Percentiles rank a stretch among this genome's conserved stretches.
These are phyloP conservation scores for Xylophagus ater DNA, from an alignment of 2,888 invertebrate genomes.

Conservation along the genomic window DNA sequence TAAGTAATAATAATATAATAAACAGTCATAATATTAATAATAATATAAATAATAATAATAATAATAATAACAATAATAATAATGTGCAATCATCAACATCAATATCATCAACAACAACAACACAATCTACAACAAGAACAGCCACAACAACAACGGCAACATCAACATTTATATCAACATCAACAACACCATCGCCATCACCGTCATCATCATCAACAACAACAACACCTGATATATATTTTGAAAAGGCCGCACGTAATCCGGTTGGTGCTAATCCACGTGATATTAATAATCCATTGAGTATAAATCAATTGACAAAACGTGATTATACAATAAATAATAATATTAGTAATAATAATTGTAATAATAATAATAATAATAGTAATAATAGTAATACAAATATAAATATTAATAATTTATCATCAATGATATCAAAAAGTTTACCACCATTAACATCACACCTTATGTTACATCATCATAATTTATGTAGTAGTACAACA, in stretches of 20 bases:
- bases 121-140: conserved; percentile 28
- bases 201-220: conserved; percentile 26
- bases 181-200: conserved; percentile 17
- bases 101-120: conserved; percentile 15
- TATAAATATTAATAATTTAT: not conserved
- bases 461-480: conserved; percentile 18
- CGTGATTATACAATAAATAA: conserved; percentile 29
- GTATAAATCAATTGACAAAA: conserved; percentile 80
- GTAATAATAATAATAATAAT: not conserved
- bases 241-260: conserved; percentile 43
- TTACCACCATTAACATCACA: conserved; percentile 7
- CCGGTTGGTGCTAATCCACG: conserved; percentile 86
- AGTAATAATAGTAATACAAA: not conserved
- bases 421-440: too few relatives aligned
- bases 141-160: too few relatives aligned
- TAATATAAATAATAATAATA: not conserved
- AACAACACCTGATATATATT: conserved; percentile 36
- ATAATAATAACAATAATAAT: not conserved
- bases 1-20: not conserved
- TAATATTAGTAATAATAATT: conserved; percentile 3
- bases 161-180: too few relatives aligned
- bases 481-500: conserved; percentile 15
- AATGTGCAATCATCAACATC: conserved; percentile 19
- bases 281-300: conserved; percentile 84
- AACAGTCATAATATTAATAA: not conserved